These are phyloP conservation scores for Tetranychus cinnabarinus DNA, from an alignment of 1,140 invertebrate species.

Conservation along the genomic window DNA sequence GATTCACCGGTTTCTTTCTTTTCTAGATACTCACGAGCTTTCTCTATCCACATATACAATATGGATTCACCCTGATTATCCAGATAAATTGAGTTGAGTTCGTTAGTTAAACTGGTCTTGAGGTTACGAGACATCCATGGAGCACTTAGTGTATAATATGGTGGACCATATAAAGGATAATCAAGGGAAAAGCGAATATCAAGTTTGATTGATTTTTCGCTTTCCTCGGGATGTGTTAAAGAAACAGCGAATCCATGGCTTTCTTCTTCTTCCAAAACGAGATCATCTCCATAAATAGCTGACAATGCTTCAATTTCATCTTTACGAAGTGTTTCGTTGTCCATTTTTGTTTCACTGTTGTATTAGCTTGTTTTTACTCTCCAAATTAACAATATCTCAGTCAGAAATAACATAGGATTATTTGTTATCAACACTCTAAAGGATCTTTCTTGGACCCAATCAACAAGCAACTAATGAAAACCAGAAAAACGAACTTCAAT, in stretches of 20 bases:
- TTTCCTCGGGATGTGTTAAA: constrained; percentile 29
- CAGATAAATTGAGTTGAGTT: constrained; percentile 40
- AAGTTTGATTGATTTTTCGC: constrained; percentile 19
- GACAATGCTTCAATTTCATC: constrained; percentile 47
- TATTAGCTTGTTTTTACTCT: background rate
- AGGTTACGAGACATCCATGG: constrained; percentile 34
- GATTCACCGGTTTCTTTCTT: constrained; percentile 5
- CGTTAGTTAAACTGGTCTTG: constrained; percentile 28
- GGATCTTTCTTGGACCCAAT: no score
- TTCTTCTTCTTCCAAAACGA: constrained; percentile 32
- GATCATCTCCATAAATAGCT: constrained; percentile 49
- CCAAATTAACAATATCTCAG: background rate
- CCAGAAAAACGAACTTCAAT: no score
- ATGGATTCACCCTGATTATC: constrained; percentile 41
- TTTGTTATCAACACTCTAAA: no score
- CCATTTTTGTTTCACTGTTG: background rate
- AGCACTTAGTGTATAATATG: constrained; percentile 43
- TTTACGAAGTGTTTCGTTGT: background rate
- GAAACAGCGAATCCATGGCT: constrained; percentile 25
- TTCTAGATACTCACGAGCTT: constrained; percentile 34
- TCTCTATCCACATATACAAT: constrained; percentile 48
- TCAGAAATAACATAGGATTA: no score
- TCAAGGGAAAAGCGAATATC: constrained; percentile 32
- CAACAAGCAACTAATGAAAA: no score
- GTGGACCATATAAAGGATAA: constrained; percentile 38